Evolutionary conservation across 2,888 invertebrate species (phyloP), one percentile per base, ranked within the genome.

Genomic region (Mythimna vitellina): DNA sequence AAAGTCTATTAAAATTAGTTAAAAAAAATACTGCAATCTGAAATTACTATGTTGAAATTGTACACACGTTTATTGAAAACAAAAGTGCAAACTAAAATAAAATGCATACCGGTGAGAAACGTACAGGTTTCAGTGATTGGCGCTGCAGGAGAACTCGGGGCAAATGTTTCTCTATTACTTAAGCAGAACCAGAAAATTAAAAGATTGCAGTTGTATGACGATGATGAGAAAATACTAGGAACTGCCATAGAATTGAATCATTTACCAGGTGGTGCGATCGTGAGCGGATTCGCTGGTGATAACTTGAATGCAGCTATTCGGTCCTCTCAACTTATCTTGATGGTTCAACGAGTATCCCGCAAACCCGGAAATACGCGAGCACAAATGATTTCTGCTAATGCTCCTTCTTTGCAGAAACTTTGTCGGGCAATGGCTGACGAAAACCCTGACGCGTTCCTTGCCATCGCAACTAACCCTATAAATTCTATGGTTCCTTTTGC

Each of bases 401-500:
- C 93, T 1, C 90, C 90, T 0, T 72, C 86, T 20, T 83, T 94
- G 14, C 89, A 90, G 49, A 87, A 78, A 57, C 76, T 93, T 32
- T 94, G 93, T 72, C 87, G 80, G 76, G 89, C 89, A 25, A 84
- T 94, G 22, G 87, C 91, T 17, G 88, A 89, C 38, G 78, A 89
- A 63, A 93, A 93, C 63, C 90, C 90, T 35, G 84, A 88, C 9
- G 91, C 92, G 3, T 91, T 94, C 65, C 76, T 94, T 54, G 94
- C 92, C 3, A 89, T 94, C 12, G 87, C 93, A 4, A 92, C 93
- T 3, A 93, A 89, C 75, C 94, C 94, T 5, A 84, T 94, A 20
- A 94, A 94, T 74, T 91, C 89, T 17, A 89, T 93, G 12, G 82
- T 94, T 20, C 94, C 94, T 9, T 93, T 93, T 74, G 93, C 91